These are phyloP conservation scores for Laticauda colubrina DNA, from an alignment of 2,113 vertebrate genomes.

Conservation along the genomic window DNA sequence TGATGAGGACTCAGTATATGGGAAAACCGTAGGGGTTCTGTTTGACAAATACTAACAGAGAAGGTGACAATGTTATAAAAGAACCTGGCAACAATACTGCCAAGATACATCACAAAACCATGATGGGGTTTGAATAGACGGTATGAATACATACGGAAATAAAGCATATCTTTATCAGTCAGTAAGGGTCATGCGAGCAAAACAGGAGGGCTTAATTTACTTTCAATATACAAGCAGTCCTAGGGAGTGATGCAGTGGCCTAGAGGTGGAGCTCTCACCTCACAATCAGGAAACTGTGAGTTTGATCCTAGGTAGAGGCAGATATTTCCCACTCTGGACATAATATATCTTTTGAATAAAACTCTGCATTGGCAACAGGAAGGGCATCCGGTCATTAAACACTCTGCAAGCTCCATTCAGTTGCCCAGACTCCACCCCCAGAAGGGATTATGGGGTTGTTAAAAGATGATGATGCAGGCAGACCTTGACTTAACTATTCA, in stretches of 20 bases:
- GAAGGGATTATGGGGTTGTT: too few relatives aligned
- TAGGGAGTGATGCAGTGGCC: too few relatives aligned
- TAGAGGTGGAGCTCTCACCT: too few relatives aligned
- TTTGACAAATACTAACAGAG: background rate
- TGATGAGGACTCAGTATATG: background rate
- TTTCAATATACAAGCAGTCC: background rate
- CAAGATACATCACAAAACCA: background rate
- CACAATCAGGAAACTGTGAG: too few relatives aligned
- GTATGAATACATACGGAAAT: background rate
- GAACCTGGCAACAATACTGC: background rate
- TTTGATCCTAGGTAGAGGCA: too few relatives aligned
- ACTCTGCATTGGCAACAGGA: too few relatives aligned
- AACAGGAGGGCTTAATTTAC: background rate
- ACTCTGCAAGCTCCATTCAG: too few relatives aligned
- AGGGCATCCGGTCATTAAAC: too few relatives aligned
- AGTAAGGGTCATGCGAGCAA: background rate
- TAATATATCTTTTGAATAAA: too few relatives aligned
- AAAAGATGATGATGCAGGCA: too few relatives aligned
- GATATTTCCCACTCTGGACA: too few relatives aligned
- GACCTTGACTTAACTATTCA: background rate
- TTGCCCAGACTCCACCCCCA: too few relatives aligned
- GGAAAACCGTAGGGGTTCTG: background rate
- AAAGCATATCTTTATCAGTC: background rate
- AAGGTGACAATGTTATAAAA: background rate
- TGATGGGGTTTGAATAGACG: background rate